Conservation (phyloP, 2,113 vertebrate species). For the Tetrao urogallus region DNA sequence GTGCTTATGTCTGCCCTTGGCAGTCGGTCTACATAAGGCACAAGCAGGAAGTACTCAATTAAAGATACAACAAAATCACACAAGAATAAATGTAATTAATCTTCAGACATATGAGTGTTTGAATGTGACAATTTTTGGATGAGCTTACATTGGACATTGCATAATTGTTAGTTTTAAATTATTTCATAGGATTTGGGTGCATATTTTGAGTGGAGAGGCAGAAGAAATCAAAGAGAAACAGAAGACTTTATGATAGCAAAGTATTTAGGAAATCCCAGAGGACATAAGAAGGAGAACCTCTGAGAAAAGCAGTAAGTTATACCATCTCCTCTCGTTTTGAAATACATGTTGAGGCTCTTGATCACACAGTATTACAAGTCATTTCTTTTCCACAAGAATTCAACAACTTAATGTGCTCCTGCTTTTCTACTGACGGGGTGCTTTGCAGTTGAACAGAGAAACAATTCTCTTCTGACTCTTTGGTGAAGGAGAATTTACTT, state of each 20-base stretch:
- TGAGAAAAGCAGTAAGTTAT: neutral
- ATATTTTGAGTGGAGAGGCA: neutral
- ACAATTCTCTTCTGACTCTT: neutral
- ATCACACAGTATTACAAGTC: neutral
- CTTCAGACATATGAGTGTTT: neutral
- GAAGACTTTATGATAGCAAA: neutral
- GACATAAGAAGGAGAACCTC: neutral
- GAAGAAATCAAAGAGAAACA: neutral
- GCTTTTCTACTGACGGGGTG: neutral
- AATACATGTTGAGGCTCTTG: fast-evolving
- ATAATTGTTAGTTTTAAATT: neutral
- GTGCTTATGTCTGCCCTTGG: neutral
- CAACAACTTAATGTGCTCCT: neutral
- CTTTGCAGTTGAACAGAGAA: neutral
- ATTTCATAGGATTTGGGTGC: fast-evolving
- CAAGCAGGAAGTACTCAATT: neutral
- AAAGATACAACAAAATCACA: neutral
- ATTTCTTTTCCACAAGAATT: neutral
- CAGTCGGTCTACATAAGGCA: neutral
- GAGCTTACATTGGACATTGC: fast-evolving
- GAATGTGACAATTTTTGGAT: neutral
- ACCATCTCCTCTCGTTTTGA: neutral
- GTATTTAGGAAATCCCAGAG: neutral
- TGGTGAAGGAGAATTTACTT: neutral
- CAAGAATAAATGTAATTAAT: neutral